Evolutionary conservation across 2,113 vertebrate genomes (phyloP), one percentile per base, ranked within the genome.

Genomic region (Tichodroma muraria): DNA sequence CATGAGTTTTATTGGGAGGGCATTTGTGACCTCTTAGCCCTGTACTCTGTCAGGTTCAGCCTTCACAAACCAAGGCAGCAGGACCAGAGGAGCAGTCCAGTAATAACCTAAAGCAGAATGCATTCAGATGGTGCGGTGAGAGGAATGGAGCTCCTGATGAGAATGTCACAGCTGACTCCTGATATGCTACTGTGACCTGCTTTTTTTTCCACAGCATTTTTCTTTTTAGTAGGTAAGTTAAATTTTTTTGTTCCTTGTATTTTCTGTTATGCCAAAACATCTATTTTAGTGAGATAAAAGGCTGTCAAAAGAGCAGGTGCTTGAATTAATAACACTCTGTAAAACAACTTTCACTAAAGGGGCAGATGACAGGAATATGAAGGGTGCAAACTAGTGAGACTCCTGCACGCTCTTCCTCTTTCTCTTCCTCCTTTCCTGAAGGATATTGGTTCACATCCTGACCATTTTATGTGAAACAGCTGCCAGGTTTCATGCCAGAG

Each of bases 401-500:
- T 90, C 47, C 17, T 70, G 31, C 27, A 33, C 24, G 49, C 23
- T 84, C 53, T 45, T 93, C 52, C 23, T 80, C 45, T 77, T 69
- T 65, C 59, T 93, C 45, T 53, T 91, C 42, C 38, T 71, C 37
- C 20, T 73, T 80, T 90, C 50, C 68, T 75, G 79, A 88, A 80
- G 64, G 49, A 65, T 64, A 49, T 59, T 45, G 60, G 52, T 71
- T 60, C 59, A 60, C 37, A 86, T 83, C 22, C 18, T 80, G 61
- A 73, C 13, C 9, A 28, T 82, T 94, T 93, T 42, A 85, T 68
- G 27, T 85, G 79, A 89, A 91, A 85, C 75, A 91, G 81, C 85
- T 95, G 75, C 85, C 89, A 96, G 77, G 28, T 94, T 91, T 94
- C 45, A 54, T 88, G 85, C 75, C 87, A 95, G 85, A 95, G 91